Base-by-base conservation (phyloP, 2,113 vertebrate species). In the Gymnarchus niloticus region DNA sequence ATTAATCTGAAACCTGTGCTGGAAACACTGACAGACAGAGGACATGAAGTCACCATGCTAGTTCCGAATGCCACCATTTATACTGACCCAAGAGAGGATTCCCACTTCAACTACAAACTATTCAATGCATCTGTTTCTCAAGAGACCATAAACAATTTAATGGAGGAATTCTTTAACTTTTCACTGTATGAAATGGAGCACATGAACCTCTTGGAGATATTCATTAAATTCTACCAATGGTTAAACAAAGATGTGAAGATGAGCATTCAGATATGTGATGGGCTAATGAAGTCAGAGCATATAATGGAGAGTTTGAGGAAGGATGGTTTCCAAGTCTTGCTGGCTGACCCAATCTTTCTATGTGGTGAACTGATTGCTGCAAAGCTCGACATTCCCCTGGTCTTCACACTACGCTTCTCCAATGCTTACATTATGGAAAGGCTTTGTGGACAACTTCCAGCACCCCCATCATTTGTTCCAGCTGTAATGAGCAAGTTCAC, bases 1-100 rank as follows among this genome's bases (percentile, higher is more conserved):
- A 94, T 96, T 37, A 96, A 95, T 87, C 25, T 95, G 14, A 95
- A 94, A 87, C 87, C 57, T 0, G 65, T 95, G 14, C 86, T 95
- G 81, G 93, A 95, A 12, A 85, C 88, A 0, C 81, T 96, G 54
- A 14, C 87, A 0, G 87, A 91, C 54, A 91, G 91, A 0, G 93
- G 93, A 37, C 95, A 96, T 51, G 82, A 86, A 0, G 92, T 96
- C 8, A 96, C 94, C 0, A 93, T 95, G 28, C 81, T 95, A 85
- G 48, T 86, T 1, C 88, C 91, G 0, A 89, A 89, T 5, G 0
- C 41, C 0, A 86, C 85, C 0, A 0, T 94, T 0, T 87, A 89
- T 23, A 90, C 95, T 88, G 90, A 92, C 76, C 46, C 85, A 25
- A 88, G 10, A 0, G 87, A 91, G 5, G 44, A 90, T 0, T 44